Evolutionary conservation across 2,888 invertebrate genomes (phyloP), one percentile per base, ranked within the genome.

Genomic region (Ormyrus thymus): DNA sequence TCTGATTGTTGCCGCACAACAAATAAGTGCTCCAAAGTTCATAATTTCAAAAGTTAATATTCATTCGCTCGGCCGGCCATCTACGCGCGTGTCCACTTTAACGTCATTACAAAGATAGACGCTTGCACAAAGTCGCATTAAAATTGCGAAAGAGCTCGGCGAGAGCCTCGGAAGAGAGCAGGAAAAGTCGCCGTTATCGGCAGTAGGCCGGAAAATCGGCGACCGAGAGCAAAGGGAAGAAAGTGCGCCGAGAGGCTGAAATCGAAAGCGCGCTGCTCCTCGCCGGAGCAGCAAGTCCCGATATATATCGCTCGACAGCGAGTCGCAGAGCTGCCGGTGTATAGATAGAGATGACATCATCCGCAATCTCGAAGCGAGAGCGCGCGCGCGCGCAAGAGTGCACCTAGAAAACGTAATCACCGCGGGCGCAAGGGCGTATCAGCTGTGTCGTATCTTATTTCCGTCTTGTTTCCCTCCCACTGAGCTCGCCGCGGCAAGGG

Each of bases 361-460:
- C 85, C 84, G 83, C 86, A 83, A 86, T 86, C 85, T 85, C 82
- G 7, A 13, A 10, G 56, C 29, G 66, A 6, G n/a, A 10, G 56
- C 29, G 66, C 13, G n/a, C 45, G 59, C 15, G 68, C 83, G 72
- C 86, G 29, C 4, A 29, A 29, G 29, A 29, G 29, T 29, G 84
- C 86, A 86, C 85, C 87, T 87, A 87, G 85, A 85, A 86, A 85
- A 86, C 85, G 87, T 87, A 87, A 88, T 87, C 87, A 85, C 76
- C 83, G 29, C 29, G 84, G 79, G 82, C 84, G 85, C 85, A 86
- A 82, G 84, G 88, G 88, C 88, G 87, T 89, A 89, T 89, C 89
- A 87, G 87, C 86, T 85, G 87, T 84, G 85, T 85, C 86, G 86
- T 88, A 89, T 89, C 88, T 89, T 88, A 89, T 89, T 88, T 87